phyloP scores from a whole-genome alignment of 1,140 invertebrate species.

The Ganaspis sp. region DNA sequence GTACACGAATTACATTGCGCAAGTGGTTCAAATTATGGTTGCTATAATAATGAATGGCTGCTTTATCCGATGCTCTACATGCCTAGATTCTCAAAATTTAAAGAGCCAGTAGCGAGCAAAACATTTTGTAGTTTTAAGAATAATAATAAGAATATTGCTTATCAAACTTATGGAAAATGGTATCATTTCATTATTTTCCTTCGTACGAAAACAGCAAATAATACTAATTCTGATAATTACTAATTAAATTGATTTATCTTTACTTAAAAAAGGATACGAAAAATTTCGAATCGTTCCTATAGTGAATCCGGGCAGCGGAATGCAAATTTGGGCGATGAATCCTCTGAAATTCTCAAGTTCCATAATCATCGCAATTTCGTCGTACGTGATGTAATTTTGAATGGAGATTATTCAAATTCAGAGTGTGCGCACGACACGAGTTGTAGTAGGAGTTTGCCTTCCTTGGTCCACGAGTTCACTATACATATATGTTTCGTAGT shows the following conservation, averaged over 20 bases:
- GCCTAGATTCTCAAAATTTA: too few relatives aligned
- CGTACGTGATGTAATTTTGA: conserved; percentile 66
- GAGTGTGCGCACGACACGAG: conserved; percentile 42
- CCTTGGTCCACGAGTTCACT: background rate
- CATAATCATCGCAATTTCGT: conserved; percentile 66
- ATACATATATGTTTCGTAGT: conserved; percentile 52
- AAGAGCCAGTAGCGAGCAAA: too few relatives aligned
- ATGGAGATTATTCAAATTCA: conserved; percentile 66
- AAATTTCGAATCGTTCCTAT: background rate
- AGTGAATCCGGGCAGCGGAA: conserved; percentile 21
- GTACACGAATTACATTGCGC: too few relatives aligned
- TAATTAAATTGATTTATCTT: background rate
- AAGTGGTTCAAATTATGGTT: too few relatives aligned
- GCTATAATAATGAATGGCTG: too few relatives aligned
- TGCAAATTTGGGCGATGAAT: conserved; percentile 54
- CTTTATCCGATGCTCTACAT: too few relatives aligned
- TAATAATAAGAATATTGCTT: too few relatives aligned
- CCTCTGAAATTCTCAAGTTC: conserved; percentile 63
- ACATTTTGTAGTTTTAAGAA: too few relatives aligned
- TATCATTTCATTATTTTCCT: too few relatives aligned
- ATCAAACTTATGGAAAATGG: too few relatives aligned
- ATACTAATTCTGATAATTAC: too few relatives aligned
- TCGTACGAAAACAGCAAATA: too few relatives aligned
- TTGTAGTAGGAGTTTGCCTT: conserved; percentile 39
- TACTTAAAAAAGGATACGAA: background rate